Percentiles rank a stretch among this genome's conserved stretches.
These are phyloP conservation scores for Chascanopsetta lugubris DNA, from an alignment of 2,113 vertebrate genomes.

Conservation along the genomic window DNA sequence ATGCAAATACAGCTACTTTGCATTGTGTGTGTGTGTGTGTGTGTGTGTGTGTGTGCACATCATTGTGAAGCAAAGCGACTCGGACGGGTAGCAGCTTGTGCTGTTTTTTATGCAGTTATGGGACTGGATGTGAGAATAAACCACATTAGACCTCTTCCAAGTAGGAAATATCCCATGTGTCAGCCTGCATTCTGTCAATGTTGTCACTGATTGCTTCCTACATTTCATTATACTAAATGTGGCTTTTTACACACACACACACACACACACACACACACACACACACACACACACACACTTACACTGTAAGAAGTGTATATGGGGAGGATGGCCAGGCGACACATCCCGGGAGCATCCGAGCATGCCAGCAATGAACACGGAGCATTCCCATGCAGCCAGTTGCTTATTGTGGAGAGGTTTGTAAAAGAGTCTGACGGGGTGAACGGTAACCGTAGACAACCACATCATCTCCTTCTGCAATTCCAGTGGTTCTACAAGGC, in stretches of 20 bases:
- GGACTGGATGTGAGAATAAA: slow-evolving; percentile 74
- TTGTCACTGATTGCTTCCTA: slow-evolving; percentile 78
- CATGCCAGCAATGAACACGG: slow-evolving; percentile 38
- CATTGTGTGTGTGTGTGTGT: slow-evolving; percentile 1
- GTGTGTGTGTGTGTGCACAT: slow-evolving; percentile 19
- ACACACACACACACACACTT: slow-evolving; percentile 14
- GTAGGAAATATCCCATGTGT: slow-evolving; percentile 73
- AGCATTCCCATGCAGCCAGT: slow-evolving; percentile 53
- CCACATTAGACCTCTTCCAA: slow-evolving; percentile 68
- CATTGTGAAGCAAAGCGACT: slow-evolving; percentile 46
- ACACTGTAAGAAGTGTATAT: slow-evolving; percentile 28
- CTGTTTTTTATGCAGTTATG: slow-evolving; percentile 64
- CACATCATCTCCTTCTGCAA: slow-evolving; percentile 48
- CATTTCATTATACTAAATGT: slow-evolving; percentile 79
- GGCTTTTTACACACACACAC: slow-evolving; percentile 52
- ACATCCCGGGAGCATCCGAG: slow-evolving; percentile 55
- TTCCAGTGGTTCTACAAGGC: slow-evolving; percentile 53
- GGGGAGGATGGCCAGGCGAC: slow-evolving; percentile 36
- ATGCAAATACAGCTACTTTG: slow-evolving; percentile 40
- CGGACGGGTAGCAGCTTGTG: slow-evolving; percentile 67
- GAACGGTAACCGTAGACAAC: slow-evolving; percentile 51
- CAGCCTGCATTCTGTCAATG: slow-evolving; percentile 66
- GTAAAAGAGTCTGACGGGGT: slow-evolving; percentile 70
- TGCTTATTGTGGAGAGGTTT: slow-evolving; percentile 62
- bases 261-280: slow-evolving; percentile 33